phyloP scores from a whole-genome alignment of 92 coral and sea anemone species.

The Zoanthus solanderi region DNA sequence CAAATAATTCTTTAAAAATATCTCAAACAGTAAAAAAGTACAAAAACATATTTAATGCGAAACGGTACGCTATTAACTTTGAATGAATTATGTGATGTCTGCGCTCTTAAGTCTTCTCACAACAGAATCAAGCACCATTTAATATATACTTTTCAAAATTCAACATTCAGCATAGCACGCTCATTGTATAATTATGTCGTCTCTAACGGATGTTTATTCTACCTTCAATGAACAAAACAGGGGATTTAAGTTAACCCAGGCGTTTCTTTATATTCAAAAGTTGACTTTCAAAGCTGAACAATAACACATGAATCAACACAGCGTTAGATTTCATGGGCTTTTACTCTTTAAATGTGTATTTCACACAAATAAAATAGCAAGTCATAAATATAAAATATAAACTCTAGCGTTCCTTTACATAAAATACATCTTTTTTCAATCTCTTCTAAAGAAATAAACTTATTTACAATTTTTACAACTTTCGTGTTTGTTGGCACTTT shows the following conservation, averaged over 20 bases:
- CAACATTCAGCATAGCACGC: neutral
- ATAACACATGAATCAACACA: neutral
- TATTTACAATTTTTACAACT: slow-evolving; percentile 49
- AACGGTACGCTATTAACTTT: neutral
- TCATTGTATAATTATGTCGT: neutral
- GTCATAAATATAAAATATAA: slow-evolving; percentile 72
- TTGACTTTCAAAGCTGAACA: neutral
- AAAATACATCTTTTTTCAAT: slow-evolving; percentile 81
- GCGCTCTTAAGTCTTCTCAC: neutral
- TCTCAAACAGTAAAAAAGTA: neutral
- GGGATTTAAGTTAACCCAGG: neutral
- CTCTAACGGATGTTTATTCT: neutral
- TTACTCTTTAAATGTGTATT: slow-evolving; percentile 55
- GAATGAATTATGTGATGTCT: neutral
- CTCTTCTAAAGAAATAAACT: slow-evolving; percentile 49
- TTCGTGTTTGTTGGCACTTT: slow-evolving; percentile 20
- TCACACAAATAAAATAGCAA: slow-evolving; percentile 71
- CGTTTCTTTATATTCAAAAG: neutral
- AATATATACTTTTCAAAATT: neutral
- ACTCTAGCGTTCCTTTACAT: slow-evolving; percentile 75
- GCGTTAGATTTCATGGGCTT: slow-evolving; percentile 4
- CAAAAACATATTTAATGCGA: neutral
- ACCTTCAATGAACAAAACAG: neutral
- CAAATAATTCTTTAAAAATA: neutral
- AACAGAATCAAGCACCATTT: neutral